phyloP scores from a whole-genome alignment of 2,888 invertebrate genomes.

The Cybosia mesomella region DNA sequence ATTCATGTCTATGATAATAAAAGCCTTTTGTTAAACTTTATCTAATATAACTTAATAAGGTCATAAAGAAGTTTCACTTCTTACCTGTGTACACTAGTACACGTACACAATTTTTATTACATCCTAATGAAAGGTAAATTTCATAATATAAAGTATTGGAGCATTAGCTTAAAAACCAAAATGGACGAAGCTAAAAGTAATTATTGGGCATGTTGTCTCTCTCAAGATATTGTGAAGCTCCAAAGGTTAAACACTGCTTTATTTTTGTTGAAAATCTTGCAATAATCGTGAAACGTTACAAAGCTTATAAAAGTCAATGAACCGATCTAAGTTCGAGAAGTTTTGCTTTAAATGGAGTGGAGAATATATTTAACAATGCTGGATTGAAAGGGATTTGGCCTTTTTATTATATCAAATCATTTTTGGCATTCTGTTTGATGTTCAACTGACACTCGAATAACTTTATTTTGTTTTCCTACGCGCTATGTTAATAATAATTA shows the following conservation, averaged over 20 bases:
- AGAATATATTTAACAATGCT: conserved; percentile 7
- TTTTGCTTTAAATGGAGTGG: conserved; percentile 11
- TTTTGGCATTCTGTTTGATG: neutral
- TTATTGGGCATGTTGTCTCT: conserved; percentile 25
- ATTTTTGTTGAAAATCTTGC: conserved; percentile 27
- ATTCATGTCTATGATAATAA: no score
- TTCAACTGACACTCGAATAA: neutral
- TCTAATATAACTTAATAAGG: no score
- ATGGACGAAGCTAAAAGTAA: conserved; percentile 15
- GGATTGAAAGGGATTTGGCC: conserved; percentile 11
- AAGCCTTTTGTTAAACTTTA: no score
- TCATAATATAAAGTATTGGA: conserved; percentile 14
- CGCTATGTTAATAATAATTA: no score
- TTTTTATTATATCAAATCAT: conserved; percentile 8
- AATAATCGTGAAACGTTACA: conserved; percentile 32
- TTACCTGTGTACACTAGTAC: no score
- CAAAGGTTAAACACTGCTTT: conserved; percentile 16
- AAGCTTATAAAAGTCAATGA: conserved; percentile 20
- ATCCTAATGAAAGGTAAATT: conserved; percentile 7
- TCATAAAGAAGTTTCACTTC: no score
- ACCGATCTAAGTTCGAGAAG: conserved; percentile 18
- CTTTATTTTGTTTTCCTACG: no score
- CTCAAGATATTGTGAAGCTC: conserved; percentile 21
- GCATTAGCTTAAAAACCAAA: conserved; percentile 30
- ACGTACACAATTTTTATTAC: no score